Base-by-base conservation (phyloP, 2,888 invertebrate species). In the Teinopalpus imperialis region DNA sequence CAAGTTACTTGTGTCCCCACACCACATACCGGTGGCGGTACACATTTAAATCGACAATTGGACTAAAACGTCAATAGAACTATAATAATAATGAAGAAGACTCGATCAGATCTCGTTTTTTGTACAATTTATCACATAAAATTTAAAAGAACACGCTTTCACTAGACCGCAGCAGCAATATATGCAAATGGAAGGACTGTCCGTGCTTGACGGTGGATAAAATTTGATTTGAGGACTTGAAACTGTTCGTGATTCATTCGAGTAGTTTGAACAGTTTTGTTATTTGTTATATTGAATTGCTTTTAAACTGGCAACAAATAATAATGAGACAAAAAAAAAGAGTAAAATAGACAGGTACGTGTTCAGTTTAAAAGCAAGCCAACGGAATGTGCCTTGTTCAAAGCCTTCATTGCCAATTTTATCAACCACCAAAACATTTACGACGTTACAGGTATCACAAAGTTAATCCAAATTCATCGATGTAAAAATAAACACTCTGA, bases 121-220 rank as follows among this genome's bases (percentile, higher is more conserved):
- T 86, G 82, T 83, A 85, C 83, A 81, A 74, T 77, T 75, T 80
- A 82, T 85, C 83, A 85, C 83, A 83, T 78, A 72, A 74, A 72
- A 70, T 68, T 67, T 59, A 76, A 74, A 77, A 77, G 74, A 77
- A 80, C 78, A 81, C 80, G 63, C 66, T 36, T 54, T 40, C n/a
- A 45, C 50, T 60, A 55, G 57, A 63, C 61, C 63, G 63, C 65
- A 66, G 60, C 62, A 55, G 58, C 54, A 57, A 60, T 62, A 52
- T 52, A 51, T 47, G 52, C 53, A 45, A 49, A 43, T 58, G 58
- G 58, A 60, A 59, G 56, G 57, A 58, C 49, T 49, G 52, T 55
- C 49, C 51, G 42, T 48, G 49, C 34, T 32, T 40, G 49, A 29
- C 41, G 53, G 51, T 60, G 40, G 54, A 56, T 54, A 48, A 56